These are phyloP conservation scores for Plagiodera versicolora DNA, from an alignment of 2,888 invertebrate genomes.

Conservation along the genomic window DNA sequence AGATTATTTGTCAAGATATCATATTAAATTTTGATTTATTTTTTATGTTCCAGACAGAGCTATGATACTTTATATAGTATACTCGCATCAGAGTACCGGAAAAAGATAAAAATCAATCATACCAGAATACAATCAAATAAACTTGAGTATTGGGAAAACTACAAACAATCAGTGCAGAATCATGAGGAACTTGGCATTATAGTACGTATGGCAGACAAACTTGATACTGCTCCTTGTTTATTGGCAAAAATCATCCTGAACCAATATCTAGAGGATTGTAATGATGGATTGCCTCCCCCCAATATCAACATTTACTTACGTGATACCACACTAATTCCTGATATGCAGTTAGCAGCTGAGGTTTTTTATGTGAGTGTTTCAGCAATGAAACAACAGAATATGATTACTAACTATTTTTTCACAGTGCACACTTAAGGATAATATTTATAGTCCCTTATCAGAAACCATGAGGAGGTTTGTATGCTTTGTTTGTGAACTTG, in stretches of 20 bases:
- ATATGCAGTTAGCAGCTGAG: constrained; percentile 73
- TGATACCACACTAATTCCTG: constrained; percentile 72
- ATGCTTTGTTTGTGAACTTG: neutral
- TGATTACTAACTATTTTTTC: constrained; percentile 50
- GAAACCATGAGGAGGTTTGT: constrained; percentile 77
- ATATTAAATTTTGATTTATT: neutral
- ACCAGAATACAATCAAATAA: constrained; percentile 62
- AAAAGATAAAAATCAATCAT: constrained; percentile 66
- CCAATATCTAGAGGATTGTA: constrained; percentile 51
- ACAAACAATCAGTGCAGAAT: constrained; percentile 51
- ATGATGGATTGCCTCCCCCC: constrained; percentile 47
- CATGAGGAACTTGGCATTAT: constrained; percentile 63
- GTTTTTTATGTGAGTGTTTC: constrained; percentile 65
- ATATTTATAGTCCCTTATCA: constrained; percentile 79
- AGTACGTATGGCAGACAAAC: constrained; percentile 59
- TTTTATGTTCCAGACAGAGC: constrained; percentile 54
- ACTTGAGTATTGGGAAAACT: constrained; percentile 55
- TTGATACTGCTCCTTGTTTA: constrained; percentile 61
- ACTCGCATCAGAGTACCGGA: constrained; percentile 65
- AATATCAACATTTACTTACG: constrained; percentile 62
- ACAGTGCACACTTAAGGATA: constrained; percentile 79
- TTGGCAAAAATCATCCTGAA: constrained; percentile 63
- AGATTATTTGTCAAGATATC: constrained; percentile 29
- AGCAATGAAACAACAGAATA: neutral
- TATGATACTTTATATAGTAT: constrained; percentile 70